Percentiles rank a stretch among this genome's conserved stretches.
Evolutionary conservation across 2,888 invertebrate species (phyloP).

Genomic region (Andricus quercusramuli): DNA sequence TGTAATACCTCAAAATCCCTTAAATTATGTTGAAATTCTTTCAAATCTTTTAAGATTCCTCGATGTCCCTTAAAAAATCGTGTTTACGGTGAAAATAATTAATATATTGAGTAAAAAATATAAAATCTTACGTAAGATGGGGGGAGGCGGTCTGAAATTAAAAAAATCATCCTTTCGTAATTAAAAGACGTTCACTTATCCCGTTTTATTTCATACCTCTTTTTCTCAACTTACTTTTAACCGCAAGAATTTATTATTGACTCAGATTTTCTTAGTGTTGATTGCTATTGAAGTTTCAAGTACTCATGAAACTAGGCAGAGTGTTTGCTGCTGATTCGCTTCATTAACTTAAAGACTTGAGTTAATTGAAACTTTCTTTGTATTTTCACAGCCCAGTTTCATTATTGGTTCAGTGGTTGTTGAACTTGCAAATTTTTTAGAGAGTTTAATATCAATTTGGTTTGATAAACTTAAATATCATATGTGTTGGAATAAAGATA

Average conservation of each 20-base stretch:
- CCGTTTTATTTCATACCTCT: not conserved
- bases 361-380: not conserved
- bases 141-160: too few species aligned
- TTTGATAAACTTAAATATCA: not conserved
- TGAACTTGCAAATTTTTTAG: not conserved
- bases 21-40: too few species aligned
- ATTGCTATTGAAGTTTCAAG: conserved; percentile 26
- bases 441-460: not conserved
- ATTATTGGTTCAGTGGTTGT: not conserved
- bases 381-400: not conserved
- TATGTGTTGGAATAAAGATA: not conserved
- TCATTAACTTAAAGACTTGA: conserved; percentile 1
- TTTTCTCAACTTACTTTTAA: conserved; percentile 5
- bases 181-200: conserved; percentile 28
- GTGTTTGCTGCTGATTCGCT: not conserved
- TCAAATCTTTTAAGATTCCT: too few species aligned
- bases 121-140: too few species aligned
- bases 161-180: too few species aligned
- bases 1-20: too few species aligned
- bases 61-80: too few species aligned
- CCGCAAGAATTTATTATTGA: conserved; percentile 19
- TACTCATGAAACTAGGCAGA: not conserved
- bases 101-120: too few species aligned
- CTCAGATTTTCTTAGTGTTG: conserved; percentile 19
- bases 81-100: too few species aligned